Evolutionary conservation across 2,797 vertebrate species (phyloP).

Genomic region (Dendrocincla tyrannina): DNA sequence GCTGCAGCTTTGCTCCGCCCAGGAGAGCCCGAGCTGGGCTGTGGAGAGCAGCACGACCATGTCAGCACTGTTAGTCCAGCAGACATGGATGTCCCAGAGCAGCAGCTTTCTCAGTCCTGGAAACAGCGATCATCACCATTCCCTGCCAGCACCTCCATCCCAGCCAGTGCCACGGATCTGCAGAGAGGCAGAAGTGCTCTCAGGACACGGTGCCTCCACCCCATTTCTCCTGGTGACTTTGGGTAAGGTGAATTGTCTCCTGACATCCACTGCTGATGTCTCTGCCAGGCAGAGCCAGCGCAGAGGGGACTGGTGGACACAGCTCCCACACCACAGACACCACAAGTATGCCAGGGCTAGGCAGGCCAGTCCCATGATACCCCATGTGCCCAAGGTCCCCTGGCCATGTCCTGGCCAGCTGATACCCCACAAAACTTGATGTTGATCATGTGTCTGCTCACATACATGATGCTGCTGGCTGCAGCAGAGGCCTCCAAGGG

Average conservation of each 20-base stretch:
- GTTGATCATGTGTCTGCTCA: not conserved
- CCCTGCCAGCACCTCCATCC: not conserved
- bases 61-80: not conserved
- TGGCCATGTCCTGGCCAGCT: not conserved
- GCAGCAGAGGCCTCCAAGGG: not conserved
- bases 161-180: not conserved
- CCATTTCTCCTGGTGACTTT: not conserved
- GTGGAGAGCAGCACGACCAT: not conserved
- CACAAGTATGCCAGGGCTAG: not conserved
- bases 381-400: not conserved
- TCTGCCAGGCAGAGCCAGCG: not conserved
- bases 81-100: not conserved
- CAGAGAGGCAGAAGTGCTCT: not conserved
- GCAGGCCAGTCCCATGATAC: not conserved
- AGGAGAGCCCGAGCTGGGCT: not conserved
- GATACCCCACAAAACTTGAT: not conserved
- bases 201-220: not conserved
- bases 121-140: not conserved
- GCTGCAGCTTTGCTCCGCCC: not conserved
- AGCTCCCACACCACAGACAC: rapidly evolving
- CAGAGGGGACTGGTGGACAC: rapidly evolving
- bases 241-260: not conserved
- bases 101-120: not conserved
- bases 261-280: not conserved
- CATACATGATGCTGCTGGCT: not conserved